These are phyloP conservation scores for Tachina lurida DNA, from an alignment of 2,888 invertebrate genomes.

Conservation along the genomic window DNA sequence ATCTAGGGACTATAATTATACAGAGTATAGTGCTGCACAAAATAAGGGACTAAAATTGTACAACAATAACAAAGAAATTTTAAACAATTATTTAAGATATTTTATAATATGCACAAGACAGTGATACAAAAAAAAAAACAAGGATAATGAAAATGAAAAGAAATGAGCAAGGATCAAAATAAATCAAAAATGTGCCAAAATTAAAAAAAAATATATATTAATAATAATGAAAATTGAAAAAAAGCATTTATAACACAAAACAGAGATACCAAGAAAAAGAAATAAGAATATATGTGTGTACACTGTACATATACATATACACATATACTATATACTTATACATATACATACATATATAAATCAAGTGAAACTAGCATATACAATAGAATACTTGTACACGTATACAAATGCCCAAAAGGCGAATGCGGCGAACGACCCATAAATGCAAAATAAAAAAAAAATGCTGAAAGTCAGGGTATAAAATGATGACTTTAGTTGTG, in stretches of 20 bases:
- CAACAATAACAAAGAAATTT: slow-evolving; percentile 54
- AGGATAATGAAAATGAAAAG: slow-evolving; percentile 26
- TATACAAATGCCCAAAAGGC: slow-evolving; percentile 69
- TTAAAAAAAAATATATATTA: slow-evolving; percentile 19
- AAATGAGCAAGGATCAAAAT: slow-evolving; percentile 67
- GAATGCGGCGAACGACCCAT: slow-evolving; percentile 69
- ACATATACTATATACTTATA: neutral
- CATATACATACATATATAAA: slow-evolving; percentile 15
- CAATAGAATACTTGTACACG: slow-evolving; percentile 65
- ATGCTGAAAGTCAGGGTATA: slow-evolving; percentile 47
- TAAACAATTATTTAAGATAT: slow-evolving; percentile 49
- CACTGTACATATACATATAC: neutral
- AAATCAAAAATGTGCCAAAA: slow-evolving; percentile 69
- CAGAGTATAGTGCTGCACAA: slow-evolving; percentile 43
- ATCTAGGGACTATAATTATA: slow-evolving; percentile 37
- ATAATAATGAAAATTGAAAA: neutral
- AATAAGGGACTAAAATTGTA: slow-evolving; percentile 16
- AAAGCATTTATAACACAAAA: slow-evolving; percentile 32
- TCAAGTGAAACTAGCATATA: slow-evolving; percentile 50
- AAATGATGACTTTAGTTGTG: slow-evolving; percentile 70
- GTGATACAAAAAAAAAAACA: slow-evolving; percentile 13
- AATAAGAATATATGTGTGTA: slow-evolving; percentile 11
- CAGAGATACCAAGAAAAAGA: slow-evolving; percentile 16
- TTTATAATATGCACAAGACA: slow-evolving; percentile 45
- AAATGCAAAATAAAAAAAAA: slow-evolving; percentile 39